phyloP scores from a whole-genome alignment of 2,113 vertebrate genomes.

The Ifrita kowaldi region DNA sequence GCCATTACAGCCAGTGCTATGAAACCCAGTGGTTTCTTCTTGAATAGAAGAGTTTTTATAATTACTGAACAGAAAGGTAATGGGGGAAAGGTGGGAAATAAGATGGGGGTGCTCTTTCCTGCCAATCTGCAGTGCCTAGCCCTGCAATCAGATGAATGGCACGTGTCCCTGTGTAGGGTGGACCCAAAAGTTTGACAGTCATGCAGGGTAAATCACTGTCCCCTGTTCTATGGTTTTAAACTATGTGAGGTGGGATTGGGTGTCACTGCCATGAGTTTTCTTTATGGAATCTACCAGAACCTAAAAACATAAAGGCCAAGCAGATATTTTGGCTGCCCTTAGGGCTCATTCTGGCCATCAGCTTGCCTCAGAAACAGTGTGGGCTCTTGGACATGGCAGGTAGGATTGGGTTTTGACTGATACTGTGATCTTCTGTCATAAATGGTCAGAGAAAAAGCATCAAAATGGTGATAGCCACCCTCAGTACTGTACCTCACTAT shows the following conservation, averaged over 20 bases:
- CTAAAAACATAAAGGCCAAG: not conserved
- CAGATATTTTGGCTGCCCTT: not conserved
- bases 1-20: not conserved
- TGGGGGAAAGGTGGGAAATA: not conserved
- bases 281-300: not conserved
- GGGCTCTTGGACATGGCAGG: not conserved
- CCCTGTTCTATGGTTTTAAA: not conserved
- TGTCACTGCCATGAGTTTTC: not conserved
- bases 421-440: not conserved
- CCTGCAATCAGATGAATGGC: not conserved
- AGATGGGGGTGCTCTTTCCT: not conserved
- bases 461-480: not conserved
- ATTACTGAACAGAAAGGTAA: not conserved
- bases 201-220: not conserved
- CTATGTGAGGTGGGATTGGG: not conserved
- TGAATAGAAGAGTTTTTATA: not conserved
- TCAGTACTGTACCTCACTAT: not conserved
- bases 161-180: not conserved
- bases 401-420: not conserved
- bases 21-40: not conserved
- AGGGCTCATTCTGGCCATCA: not conserved
- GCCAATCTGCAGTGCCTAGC: rapidly evolving
- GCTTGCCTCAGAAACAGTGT: not conserved
- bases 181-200: not conserved
- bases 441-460: not conserved